Evolutionary conservation across 1,140 invertebrate species (phyloP), one percentile per base, ranked within the genome.

Genomic region (Plodia interpunctella): DNA sequence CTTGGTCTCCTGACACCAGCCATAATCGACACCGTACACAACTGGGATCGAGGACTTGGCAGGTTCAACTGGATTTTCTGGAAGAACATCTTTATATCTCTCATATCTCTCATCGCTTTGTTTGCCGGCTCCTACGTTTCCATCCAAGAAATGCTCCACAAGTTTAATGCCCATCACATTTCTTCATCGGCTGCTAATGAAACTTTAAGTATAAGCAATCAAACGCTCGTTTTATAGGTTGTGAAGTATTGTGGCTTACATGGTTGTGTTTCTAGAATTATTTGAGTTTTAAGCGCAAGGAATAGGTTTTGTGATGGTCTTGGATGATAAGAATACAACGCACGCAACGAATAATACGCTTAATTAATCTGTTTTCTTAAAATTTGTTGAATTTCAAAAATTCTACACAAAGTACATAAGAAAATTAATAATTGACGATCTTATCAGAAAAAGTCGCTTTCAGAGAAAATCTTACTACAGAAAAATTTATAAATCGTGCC

Each of bases 1-100:
- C 91, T 98, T 13, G 97, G 97, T 32, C 88, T 93, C n/a, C 93
- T 97, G 50, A 93, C 96, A 59, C 97, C 97, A 55, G 95, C 96
- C 11, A 78, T 97, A 38, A 92, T 98, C 18, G 95, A 98, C 72
- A 94, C 95, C 0, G 91, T 94, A 1, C 92, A 94, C 44, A 91
- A 91, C 64, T 94, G 93, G 92, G 92, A 90, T 88, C 56, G 88
- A 82, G 91, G 91, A 9, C 88, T 94, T 1, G 94, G 94, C 13
- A 65, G 55, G 0, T 89, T 84, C 53, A 91, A 93, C 44, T 95
- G 93, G 93, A 92, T 91, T 35, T 77, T 95, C 0, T 88, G 90
- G 52, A 96, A 96, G 75, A 94, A 96, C 65, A 60, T 91, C 2
- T 59, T 93, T n/a, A 88, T 96, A 3, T 69, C 90, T 0, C 15